Percentiles rank a stretch among this genome's conserved stretches.
phyloP scores from a whole-genome alignment of 2,888 invertebrate species.

The Drosophila stalkeri region DNA sequence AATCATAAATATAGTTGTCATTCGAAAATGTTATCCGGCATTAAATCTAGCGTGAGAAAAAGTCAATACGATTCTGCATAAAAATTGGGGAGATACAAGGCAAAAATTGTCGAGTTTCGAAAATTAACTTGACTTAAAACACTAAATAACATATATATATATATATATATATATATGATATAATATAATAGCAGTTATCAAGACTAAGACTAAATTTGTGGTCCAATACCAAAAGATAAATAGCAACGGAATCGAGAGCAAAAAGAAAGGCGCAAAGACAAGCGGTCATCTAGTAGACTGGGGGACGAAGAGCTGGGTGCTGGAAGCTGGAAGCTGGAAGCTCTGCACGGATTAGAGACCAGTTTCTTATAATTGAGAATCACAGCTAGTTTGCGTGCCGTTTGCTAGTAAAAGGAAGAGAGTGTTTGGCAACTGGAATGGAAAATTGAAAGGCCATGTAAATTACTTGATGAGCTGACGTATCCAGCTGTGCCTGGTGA shows the following conservation, averaged over 20 bases:
- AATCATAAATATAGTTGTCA: slow-evolving; percentile 72
- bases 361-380: slow-evolving; percentile 71
- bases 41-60: slow-evolving; percentile 78
- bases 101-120: slow-evolving; percentile 27
- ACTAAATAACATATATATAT: too few relatives aligned
- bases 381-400: slow-evolving; percentile 75
- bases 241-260: slow-evolving; percentile 26
- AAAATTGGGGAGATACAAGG: slow-evolving; percentile 34
- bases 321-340: too few relatives aligned
- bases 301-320: slow-evolving; percentile 10
- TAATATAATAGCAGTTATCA: slow-evolving; percentile 1
- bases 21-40: slow-evolving; percentile 78
- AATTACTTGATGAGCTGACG: slow-evolving; percentile 72
- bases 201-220: slow-evolving; percentile 36
- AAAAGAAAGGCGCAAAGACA: slow-evolving; percentile 58
- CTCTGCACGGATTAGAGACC: slow-evolving; percentile 35
- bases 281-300: slow-evolving; percentile 44
- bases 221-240: slow-evolving; percentile 45
- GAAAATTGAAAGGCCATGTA: slow-evolving; percentile 79
- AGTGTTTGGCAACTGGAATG: slow-evolving; percentile 66
- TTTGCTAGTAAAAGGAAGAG: slow-evolving; percentile 77
- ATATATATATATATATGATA: too few relatives aligned
- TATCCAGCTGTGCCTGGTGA: slow-evolving; percentile 72
- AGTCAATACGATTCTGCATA: slow-evolving; percentile 43
- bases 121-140: background rate